phyloP scores from a whole-genome alignment of 1,140 invertebrate genomes.

The Octopus sinensis region DNA sequence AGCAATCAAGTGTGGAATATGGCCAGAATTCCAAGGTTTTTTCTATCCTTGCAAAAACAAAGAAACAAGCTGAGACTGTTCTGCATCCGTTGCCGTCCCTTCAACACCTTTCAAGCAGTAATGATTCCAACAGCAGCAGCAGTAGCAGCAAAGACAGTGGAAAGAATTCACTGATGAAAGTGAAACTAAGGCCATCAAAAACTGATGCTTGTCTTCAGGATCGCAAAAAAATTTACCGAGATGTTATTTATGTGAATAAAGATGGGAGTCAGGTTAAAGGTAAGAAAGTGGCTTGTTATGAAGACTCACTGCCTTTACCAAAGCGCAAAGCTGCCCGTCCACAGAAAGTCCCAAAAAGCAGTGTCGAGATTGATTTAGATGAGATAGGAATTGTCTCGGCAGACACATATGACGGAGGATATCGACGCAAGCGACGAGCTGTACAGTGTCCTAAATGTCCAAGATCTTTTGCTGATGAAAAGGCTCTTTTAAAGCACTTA shows the following conservation, averaged over 20 bases:
- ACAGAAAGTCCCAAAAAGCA: neutral
- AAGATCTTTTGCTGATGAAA: slow-evolving; percentile 7
- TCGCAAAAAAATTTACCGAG: slow-evolving; percentile 4
- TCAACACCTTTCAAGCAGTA: too few species aligned
- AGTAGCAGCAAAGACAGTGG: too few species aligned
- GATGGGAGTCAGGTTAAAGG: slow-evolving; percentile 9
- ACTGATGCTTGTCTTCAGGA: neutral
- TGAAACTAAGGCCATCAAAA: neutral
- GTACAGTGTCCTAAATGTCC: slow-evolving; percentile 13
- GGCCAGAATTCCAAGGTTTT: too few species aligned
- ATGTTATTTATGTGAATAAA: slow-evolving; percentile 7
- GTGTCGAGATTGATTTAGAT: neutral
- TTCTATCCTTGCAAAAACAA: too few species aligned
- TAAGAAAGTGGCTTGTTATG: neutral
- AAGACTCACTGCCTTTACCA: neutral
- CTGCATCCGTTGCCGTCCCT: too few species aligned
- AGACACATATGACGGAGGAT: neutral
- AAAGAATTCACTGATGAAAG: neutral
- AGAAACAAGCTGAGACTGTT: too few species aligned
- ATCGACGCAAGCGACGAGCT: neutral
- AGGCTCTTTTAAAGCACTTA: neutral
- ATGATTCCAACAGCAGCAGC: too few species aligned
- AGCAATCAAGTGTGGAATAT: neutral
- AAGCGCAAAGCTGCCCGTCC: slow-evolving; percentile 4
- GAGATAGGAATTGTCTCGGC: neutral